Evolutionary conservation across 2,797 vertebrate genomes (phyloP).

Genomic region (Hafferia zeledoni): DNA sequence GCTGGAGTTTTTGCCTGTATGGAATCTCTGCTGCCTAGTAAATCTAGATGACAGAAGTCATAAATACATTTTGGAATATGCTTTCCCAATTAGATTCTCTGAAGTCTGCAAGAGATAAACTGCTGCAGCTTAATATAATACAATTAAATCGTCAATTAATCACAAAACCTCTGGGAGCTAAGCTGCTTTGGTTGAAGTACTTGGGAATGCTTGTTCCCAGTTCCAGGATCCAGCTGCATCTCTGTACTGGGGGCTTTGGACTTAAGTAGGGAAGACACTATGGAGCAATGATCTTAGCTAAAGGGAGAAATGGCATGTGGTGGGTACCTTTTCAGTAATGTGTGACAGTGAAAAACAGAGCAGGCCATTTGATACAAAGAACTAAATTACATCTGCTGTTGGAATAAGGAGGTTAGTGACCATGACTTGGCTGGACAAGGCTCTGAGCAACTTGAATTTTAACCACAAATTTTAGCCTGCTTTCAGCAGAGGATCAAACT

Average conservation of each 20-base stretch:
- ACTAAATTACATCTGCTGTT: rapidly evolving
- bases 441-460: not conserved
- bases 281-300: not conserved
- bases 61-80: not conserved
- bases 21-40: not conserved
- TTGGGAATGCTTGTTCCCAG: not conserved
- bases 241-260: not conserved
- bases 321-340: not conserved
- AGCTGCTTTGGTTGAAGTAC: not conserved
- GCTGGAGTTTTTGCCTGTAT: not conserved
- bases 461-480: not conserved
- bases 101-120: not conserved
- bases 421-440: not conserved
- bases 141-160: not conserved
- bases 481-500: not conserved
- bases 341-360: not conserved
- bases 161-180: not conserved
- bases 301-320: not conserved
- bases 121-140: not conserved
- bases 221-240: not conserved
- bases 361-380: not conserved
- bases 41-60: not conserved
- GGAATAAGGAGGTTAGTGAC: not conserved
- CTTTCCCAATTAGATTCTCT: not conserved
- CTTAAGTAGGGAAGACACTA: not conserved